phyloP scores from a whole-genome alignment of 2,113 vertebrate genomes.

The Gallinago undulata region DNA sequence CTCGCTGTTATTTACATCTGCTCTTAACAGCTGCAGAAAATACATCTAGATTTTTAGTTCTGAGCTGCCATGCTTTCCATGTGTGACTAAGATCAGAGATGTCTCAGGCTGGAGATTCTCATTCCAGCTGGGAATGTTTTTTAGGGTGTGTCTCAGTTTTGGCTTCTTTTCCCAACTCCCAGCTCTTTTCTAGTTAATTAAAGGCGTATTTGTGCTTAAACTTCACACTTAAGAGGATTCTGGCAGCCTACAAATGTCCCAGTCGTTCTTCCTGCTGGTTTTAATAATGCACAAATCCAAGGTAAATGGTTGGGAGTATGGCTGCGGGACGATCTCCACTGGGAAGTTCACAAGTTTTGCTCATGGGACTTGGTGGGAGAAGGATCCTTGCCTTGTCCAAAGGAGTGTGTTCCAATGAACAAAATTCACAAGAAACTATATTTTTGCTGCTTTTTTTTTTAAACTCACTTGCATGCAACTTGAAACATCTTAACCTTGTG shows the following conservation, averaged over 20 bases:
- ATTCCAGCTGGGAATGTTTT: conserved; percentile 53
- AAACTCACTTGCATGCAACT: not conserved
- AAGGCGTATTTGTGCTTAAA: conserved; percentile 35
- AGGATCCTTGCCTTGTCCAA: not conserved
- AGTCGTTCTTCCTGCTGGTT: not conserved
- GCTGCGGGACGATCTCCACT: not conserved
- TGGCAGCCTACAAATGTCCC: conserved; percentile 18
- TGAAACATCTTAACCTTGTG: not conserved
- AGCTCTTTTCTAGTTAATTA: conserved; percentile 51
- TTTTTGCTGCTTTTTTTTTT: not conserved
- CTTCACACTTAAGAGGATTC: not conserved
- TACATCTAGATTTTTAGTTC: not conserved
- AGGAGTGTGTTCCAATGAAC: not conserved
- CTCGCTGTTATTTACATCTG: conserved; percentile 1
- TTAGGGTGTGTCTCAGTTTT: conserved; percentile 49
- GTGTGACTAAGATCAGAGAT: conserved; percentile 52
- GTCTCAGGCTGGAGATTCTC: conserved; percentile 28
- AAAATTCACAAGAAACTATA: not conserved
- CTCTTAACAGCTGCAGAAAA: conserved; percentile 49
- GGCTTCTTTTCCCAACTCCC: conserved; percentile 25
- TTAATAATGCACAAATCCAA: not conserved
- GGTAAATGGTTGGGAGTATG: not conserved
- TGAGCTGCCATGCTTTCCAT: conserved; percentile 15
- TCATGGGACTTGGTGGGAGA: not conserved
- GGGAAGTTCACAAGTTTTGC: not conserved